phyloP scores from a whole-genome alignment of 2,888 invertebrate species.

The Drosophila emarginata region DNA sequence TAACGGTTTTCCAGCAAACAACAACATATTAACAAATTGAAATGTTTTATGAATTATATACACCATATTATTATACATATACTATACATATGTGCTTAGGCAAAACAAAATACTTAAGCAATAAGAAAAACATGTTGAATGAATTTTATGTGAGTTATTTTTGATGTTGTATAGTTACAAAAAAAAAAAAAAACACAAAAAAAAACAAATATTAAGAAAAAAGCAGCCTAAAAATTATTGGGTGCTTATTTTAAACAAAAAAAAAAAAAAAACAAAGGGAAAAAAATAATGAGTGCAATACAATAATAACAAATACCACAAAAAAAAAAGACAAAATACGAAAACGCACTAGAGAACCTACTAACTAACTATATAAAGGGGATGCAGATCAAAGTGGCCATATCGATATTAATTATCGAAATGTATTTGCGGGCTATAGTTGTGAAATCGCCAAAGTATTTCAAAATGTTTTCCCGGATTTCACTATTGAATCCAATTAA shows the following conservation, averaged over 20 bases:
- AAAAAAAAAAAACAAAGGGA: constrained; percentile 15
- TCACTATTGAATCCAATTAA: neutral
- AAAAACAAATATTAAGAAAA: constrained; percentile 28
- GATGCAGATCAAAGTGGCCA: neutral
- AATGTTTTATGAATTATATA: constrained; percentile 75
- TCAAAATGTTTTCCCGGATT: neutral
- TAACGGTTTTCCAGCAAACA: constrained; percentile 44
- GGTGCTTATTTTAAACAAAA: constrained; percentile 17
- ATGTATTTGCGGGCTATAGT: neutral
- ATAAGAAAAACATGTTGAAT: constrained; percentile 63
- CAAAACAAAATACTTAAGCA: constrained; percentile 40
- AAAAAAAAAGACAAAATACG: neutral
- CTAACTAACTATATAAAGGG: neutral
- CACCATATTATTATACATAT: constrained; percentile 53
- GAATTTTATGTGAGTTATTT: constrained; percentile 71
- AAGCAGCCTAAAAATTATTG: constrained; percentile 38
- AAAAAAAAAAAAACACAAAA: constrained; percentile 21
- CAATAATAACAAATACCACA: constrained; percentile 7
- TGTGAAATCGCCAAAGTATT: neutral
- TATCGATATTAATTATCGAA: neutral
- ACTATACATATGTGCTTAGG: constrained; percentile 27
- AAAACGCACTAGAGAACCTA: neutral
- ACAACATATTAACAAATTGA: constrained; percentile 59
- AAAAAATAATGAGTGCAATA: constrained; percentile 1
- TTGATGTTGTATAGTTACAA: constrained; percentile 65